Percentiles rank a stretch among this genome's conserved stretches.
These are phyloP conservation scores for Paralichthys olivaceus DNA, from an alignment of 2,113 vertebrate species.

Conservation along the genomic window DNA sequence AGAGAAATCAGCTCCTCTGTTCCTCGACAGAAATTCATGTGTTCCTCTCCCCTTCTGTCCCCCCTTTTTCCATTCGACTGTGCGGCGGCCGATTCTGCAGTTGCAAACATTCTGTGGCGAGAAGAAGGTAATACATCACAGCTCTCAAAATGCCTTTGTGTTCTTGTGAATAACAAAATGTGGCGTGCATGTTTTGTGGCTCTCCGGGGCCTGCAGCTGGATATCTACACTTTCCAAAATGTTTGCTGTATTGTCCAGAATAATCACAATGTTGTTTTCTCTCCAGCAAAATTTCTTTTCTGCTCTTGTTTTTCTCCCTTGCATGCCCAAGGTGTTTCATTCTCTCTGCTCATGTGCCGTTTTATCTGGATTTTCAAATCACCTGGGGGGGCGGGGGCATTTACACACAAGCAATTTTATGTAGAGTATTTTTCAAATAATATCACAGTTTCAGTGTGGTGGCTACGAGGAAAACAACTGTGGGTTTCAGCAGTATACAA, in stretches of 20 bases:
- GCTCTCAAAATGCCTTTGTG: slow-evolving; percentile 14
- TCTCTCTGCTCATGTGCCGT: slow-evolving; percentile 2
- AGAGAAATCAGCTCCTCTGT: slow-evolving; percentile 26
- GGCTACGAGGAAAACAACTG: slow-evolving; percentile 14
- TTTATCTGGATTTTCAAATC: slow-evolving; percentile 28
- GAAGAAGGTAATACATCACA: slow-evolving; percentile 92
- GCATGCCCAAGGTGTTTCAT: slow-evolving; percentile 23
- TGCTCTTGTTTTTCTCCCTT: slow-evolving; percentile 15
- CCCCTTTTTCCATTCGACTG: slow-evolving; percentile 21
- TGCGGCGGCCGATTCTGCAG: slow-evolving; percentile 83
- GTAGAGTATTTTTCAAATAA: slow-evolving; percentile 26
- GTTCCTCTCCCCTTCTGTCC: not conserved
- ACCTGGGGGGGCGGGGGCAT: slow-evolving; percentile 10
- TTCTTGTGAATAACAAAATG: slow-evolving; percentile 33
- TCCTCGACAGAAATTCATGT: slow-evolving; percentile 35
- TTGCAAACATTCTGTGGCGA: slow-evolving; percentile 98
- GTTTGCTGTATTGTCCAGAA: slow-evolving; percentile 29
- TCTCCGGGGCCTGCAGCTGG: slow-evolving; percentile 3
- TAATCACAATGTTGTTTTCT: slow-evolving; percentile 40
- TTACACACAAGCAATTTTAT: slow-evolving; percentile 19
- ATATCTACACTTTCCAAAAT: slow-evolving; percentile 30
- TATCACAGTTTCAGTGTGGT: not conserved
- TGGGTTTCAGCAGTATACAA: slow-evolving; percentile 29
- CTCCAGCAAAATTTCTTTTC: slow-evolving; percentile 19
- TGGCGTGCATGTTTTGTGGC: slow-evolving; percentile 14